Conservation (phyloP, 1,140 invertebrate species). For the Lepidostoma basale region DNA sequence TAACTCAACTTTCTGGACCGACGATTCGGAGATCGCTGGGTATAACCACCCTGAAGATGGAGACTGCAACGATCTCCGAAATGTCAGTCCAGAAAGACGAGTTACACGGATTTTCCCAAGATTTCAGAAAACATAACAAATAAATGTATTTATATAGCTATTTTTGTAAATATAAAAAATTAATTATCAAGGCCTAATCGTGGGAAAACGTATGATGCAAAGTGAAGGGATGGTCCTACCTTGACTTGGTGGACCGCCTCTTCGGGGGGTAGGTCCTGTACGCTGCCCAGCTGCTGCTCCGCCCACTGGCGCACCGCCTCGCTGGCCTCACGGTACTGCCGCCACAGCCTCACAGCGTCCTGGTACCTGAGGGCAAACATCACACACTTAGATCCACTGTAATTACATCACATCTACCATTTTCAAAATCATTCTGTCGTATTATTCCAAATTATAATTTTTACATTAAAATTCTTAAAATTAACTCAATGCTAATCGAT, state of each 20-base stretch:
- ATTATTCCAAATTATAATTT: too few species aligned
- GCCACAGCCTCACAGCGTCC: conserved; percentile 77
- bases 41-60: too few species aligned
- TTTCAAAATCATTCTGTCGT: background rate
- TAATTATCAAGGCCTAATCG: background rate
- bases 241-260: conserved; percentile 67
- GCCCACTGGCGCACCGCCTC: conserved; percentile 74
- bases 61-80: too few species aligned
- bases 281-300: conserved; percentile 70
- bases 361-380: conserved; percentile 62
- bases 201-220: conserved; percentile 48
- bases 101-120: too few species aligned
- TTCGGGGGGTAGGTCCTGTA: conserved; percentile 66
- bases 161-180: background rate
- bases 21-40: too few species aligned
- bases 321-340: conserved; percentile 75
- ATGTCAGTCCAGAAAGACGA: too few species aligned
- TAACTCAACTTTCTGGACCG: too few species aligned
- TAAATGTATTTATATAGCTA: too few species aligned
- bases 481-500: too few species aligned
- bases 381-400: background rate
- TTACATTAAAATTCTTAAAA: too few species aligned
- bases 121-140: too few species aligned
- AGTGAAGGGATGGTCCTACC: conserved; percentile 52
- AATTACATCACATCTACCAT: background rate